Percentiles rank a stretch among this genome's conserved stretches.
These are phyloP conservation scores for Drusus annulatus DNA, from an alignment of 1,140 invertebrate species.

Conservation along the genomic window DNA sequence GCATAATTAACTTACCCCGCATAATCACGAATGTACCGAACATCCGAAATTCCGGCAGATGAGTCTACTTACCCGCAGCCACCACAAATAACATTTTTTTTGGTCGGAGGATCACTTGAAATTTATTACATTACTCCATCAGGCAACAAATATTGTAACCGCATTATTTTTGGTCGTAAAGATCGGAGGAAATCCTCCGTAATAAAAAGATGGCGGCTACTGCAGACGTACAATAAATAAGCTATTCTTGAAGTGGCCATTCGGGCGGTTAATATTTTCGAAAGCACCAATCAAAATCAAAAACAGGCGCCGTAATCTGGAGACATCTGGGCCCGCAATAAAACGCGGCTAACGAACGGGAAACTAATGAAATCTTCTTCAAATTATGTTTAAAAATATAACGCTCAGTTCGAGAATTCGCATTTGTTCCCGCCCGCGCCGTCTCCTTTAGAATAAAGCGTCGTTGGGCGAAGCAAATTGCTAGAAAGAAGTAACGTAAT, in stretches of 20 bases:
- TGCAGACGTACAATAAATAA: conserved; percentile 11
- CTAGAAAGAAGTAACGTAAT: conserved; percentile 4
- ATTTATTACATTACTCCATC: conserved; percentile 15
- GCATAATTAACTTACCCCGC: no score
- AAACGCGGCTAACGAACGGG: conserved; percentile 21
- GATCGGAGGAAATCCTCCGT: conserved; percentile 12
- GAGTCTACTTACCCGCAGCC: conserved; percentile 5
- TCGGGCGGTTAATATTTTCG: conserved; percentile 36
- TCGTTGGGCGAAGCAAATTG: not conserved
- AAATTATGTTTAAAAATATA: conserved; percentile 21
- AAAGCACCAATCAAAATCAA: conserved; percentile 33
- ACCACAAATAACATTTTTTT: not conserved
- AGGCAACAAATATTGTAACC: conserved; percentile 8
- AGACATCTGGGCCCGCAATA: conserved; percentile 36
- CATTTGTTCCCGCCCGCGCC: not conserved
- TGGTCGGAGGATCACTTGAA: not conserved
- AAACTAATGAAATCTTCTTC: conserved; percentile 33
- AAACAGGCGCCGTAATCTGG: conserved; percentile 24
- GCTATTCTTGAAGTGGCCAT: conserved; percentile 24
- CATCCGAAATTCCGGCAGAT: no score
- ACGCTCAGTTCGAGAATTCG: conserved; percentile 6
- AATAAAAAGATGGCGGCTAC: conserved; percentile 21
- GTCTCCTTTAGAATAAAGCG: not conserved
- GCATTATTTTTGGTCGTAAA: conserved; percentile 12
- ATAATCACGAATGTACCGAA: no score